Evolutionary conservation across 2,888 invertebrate species (phyloP), one percentile per base, ranked within the genome.

Genomic region (Orthosia gothica): DNA sequence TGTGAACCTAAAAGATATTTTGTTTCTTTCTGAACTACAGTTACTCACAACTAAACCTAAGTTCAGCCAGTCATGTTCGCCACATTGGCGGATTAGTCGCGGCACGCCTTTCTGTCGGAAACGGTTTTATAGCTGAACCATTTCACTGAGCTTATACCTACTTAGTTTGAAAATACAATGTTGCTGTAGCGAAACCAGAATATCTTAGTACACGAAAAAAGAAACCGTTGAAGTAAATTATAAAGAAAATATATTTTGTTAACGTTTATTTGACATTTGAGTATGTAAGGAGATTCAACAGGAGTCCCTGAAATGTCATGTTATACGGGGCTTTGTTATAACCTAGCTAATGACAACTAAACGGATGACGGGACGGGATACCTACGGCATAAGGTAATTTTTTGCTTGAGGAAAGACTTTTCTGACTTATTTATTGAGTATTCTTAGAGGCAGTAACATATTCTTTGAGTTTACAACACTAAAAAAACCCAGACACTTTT

Each of bases 111-210:
- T n/a, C 49, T 26, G 64, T 73, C 52, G 80, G 77, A 77, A 77
- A 80, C 61, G 74, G 50, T 76, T 80, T 55, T 74, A 77, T 55
- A 65, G 80, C n/a, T 76, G 77, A 80, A 77, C 80, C 77, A 80
- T 80, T 77, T 80, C 61, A 64, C 72, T 9, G 20, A 45, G 45
- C 20, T n/a, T 49, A 49, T 23, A 26, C 50, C 23, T 49, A 26
- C 40, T 16, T 18, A 79, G n/a, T 54, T 59, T 5, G 32, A 26
- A 58, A 58, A 58, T 64, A 76, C 79, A 76, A 50, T 76, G 76
- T 76, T 58, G 63, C 40, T 63, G 4, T 18, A 78, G 45, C n/a
- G n/a, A 54, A 61, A 26, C 12, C 2, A 59, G 18, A 55, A 58
- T 63, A 52, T 58, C n/a, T 45, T 12, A 26, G 26, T 20, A 59